Conservation (phyloP, 1,140 invertebrate species). For the Bombus turneri region DNA sequence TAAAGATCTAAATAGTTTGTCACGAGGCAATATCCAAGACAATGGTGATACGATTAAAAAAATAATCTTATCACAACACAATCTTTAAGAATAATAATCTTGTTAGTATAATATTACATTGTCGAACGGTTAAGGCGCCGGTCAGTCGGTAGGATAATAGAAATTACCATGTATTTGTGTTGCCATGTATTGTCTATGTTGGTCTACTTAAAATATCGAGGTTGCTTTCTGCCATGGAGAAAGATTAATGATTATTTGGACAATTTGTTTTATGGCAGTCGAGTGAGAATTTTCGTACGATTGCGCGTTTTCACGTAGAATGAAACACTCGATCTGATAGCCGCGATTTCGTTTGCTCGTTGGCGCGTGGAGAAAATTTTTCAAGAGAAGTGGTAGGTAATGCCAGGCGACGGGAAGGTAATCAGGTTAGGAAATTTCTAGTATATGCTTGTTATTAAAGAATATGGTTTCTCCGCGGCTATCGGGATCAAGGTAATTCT, state of each 20-base stretch:
- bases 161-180: too few relatives aligned
- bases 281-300: slow-evolving; percentile 16
- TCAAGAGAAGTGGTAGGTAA: slow-evolving; percentile 8
- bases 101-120: neutral
- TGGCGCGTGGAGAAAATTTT: slow-evolving; percentile 28
- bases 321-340: slow-evolving; percentile 27
- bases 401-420: slow-evolving; percentile 17
- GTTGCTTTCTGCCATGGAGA: slow-evolving; percentile 1
- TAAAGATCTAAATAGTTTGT: too few relatives aligned
- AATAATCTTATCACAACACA: too few relatives aligned
- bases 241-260: neutral
- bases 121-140: neutral
- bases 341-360: slow-evolving; percentile 21
- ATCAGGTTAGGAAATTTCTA: slow-evolving; percentile 49
- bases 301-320: slow-evolving; percentile 21
- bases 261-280: slow-evolving; percentile 6
- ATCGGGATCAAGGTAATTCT: slow-evolving; percentile 36
- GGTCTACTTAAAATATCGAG: slow-evolving; percentile 8
- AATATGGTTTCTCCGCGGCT: slow-evolving; percentile 34
- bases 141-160: neutral
- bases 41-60: too few relatives aligned
- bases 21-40: too few relatives aligned
- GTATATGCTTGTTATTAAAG: slow-evolving; percentile 37
- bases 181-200: neutral
- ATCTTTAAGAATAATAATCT: too few relatives aligned